These are phyloP conservation scores for Oncorhynchus masou DNA, from an alignment of 2,113 vertebrate species.

Conservation along the genomic window DNA sequence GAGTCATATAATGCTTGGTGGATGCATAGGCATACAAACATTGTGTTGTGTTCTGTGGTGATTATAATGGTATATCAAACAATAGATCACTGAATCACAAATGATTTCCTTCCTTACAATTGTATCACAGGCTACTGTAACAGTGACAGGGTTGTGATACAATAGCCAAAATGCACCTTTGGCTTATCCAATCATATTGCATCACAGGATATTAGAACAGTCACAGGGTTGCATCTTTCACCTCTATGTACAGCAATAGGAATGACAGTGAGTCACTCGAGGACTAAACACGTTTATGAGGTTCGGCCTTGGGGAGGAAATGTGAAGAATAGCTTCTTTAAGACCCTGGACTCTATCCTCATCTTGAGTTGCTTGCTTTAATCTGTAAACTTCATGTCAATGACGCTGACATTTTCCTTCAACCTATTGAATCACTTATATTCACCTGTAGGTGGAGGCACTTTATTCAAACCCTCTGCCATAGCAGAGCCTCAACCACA, in stretches of 20 bases:
- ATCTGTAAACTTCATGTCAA: background rate
- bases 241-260: background rate
- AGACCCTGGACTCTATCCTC: background rate
- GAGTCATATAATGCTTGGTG: constrained; percentile 21
- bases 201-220: background rate
- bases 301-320: background rate
- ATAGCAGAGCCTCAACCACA: no score
- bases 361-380: no score
- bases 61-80: constrained; percentile 45
- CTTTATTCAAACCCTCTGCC: background rate
- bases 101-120: constrained; percentile 14
- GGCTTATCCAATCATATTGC: background rate
- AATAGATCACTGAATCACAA: constrained; percentile 33
- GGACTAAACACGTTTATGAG: no score
- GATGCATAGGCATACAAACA: constrained; percentile 25
- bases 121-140: background rate
- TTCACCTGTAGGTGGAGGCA: background rate
- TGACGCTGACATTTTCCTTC: background rate
- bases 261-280: background rate
- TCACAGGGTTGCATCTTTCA: constrained; percentile 8
- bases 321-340: background rate
- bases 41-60: constrained; percentile 27
- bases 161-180: no score
- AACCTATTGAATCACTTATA: background rate
- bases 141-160: background rate